Evolutionary conservation across 35 echinoderm and acorn worm species (phyloP), one percentile per base, ranked within the genome.

Genomic region (Ophioderma brevispina): DNA sequence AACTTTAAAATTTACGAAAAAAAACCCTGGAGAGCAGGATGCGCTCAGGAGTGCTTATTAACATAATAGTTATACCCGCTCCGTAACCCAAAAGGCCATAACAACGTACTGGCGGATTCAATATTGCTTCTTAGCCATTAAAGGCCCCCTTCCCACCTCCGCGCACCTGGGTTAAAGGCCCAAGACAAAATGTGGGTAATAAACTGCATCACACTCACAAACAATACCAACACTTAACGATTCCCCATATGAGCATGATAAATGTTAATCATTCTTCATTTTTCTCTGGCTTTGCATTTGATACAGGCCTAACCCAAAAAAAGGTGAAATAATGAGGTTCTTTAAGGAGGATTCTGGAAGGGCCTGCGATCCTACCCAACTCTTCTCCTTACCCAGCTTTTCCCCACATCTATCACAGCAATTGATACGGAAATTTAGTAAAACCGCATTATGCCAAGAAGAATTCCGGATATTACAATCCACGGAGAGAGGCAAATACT

Each of bases 41-140:
- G 78, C 78, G 3, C 78, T 33, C 78, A 80, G 17, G 11, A 33
- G 78, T n/a, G 36, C 34, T 80, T 80, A 40, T 80, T 33, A 11
- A 80, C 31, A 80, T 77, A 87, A 37, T 38, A 76, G 0, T 85
- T 85, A 15, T 33, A 31, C 0, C 46, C 64, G 39, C 78, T 19
- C 23, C 28, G 25, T 21, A 35, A 0, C 87, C 87, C 13, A 79
- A 49, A 18, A 89, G 78, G 11, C 81, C 34, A 37, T 76, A 84
- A 84, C 0, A 90, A 23, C 14, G 84, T 52, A 83, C 82, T 76
- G 1, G 80, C 88, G 8, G 79, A 82, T 77, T 90, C 32, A 1
- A 90, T 84, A 38, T 90, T 80, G n/a, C 0, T 79, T 5, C 42
- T 90, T 90, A 32, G 79, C 88, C 88, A 90, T 83, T 18, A 90